Percentiles rank a stretch among this genome's conserved stretches.
Evolutionary conservation across 2,797 vertebrate species (phyloP).

Genomic region (Brotula barbata): DNA sequence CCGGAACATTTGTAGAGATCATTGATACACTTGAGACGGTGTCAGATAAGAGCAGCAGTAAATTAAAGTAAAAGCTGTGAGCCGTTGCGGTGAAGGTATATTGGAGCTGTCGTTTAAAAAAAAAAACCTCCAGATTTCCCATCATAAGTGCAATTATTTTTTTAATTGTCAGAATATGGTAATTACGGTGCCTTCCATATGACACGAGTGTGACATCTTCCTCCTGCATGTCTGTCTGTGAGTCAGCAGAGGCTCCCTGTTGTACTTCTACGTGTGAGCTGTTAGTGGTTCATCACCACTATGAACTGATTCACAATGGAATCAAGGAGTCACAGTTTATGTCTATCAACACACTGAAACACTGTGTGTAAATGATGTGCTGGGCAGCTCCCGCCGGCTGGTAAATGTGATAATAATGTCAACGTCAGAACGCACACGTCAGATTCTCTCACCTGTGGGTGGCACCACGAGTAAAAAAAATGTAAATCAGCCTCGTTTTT

Average conservation of each 20-base stretch:
- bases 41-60: background rate
- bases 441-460: too few species aligned
- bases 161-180: conserved; percentile 54
- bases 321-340: background rate
- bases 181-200: conserved; percentile 59
- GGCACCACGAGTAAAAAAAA: too few species aligned
- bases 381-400: background rate
- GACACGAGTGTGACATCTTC: conserved; percentile 57
- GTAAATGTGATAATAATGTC: background rate
- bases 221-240: conserved; percentile 42
- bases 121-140: conserved; percentile 9
- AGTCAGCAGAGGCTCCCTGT: conserved; percentile 22
- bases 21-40: background rate
- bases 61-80: too few species aligned
- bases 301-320: conserved; percentile 4
- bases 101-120: conserved; percentile 16
- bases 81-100: conserved; percentile 3
- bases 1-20: background rate
- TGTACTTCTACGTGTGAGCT: conserved; percentile 24
- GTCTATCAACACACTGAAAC: background rate
- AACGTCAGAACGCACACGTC: background rate
- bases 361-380: background rate
- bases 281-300: conserved; percentile 22
- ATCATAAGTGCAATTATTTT: too few species aligned
- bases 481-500: too few species aligned